phyloP scores from a whole-genome alignment of 2,113 vertebrate genomes.

The Galeopterus variegatus region DNA sequence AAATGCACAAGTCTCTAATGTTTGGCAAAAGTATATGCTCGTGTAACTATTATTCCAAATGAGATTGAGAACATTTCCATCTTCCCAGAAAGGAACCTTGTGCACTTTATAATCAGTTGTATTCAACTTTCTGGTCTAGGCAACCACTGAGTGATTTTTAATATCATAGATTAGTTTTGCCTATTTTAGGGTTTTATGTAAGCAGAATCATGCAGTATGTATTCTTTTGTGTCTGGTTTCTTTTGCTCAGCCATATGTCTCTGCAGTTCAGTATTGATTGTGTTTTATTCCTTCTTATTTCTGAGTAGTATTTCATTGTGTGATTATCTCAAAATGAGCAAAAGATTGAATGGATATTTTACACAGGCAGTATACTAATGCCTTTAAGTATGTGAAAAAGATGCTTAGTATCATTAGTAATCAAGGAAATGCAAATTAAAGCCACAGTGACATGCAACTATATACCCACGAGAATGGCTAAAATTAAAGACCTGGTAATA shows the following conservation, averaged over 20 bases:
- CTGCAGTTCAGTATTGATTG: background rate
- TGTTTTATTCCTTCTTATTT: constrained; percentile 38
- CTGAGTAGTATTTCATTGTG: background rate
- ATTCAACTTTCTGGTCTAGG: background rate
- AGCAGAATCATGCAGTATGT: background rate
- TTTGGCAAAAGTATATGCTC: background rate
- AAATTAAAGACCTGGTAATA: background rate
- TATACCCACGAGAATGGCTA: background rate
- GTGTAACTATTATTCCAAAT: background rate
- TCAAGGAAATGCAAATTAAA: constrained; percentile 39
- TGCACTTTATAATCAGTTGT: background rate
- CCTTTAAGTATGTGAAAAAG: constrained; percentile 15
- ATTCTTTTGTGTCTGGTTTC: constrained; percentile 17
- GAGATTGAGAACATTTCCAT: background rate
- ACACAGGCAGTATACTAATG: background rate
- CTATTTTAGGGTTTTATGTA: background rate
- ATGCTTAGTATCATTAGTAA: background rate
- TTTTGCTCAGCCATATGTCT: constrained; percentile 9
- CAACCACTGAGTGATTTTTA: constrained; percentile 1
- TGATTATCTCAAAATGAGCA: background rate
- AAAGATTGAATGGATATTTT: constrained; percentile 31
- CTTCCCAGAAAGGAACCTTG: background rate
- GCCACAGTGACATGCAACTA: background rate
- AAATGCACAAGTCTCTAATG: background rate
- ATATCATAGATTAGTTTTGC: background rate